These are phyloP conservation scores for Alligator mississippiensis DNA, from an alignment of 2,113 vertebrate species.

Conservation along the genomic window DNA sequence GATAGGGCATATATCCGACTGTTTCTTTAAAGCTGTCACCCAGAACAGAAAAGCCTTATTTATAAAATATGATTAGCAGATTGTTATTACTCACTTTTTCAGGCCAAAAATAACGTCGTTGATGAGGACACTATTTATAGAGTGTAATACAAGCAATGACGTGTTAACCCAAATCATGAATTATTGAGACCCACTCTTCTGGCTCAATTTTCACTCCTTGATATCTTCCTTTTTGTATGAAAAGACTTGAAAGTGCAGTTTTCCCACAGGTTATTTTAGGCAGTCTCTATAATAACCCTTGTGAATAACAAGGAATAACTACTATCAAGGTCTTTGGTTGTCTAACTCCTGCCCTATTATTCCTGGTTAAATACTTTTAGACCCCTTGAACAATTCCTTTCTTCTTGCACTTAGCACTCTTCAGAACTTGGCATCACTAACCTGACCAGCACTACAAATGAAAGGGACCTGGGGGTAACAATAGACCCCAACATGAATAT, in stretches of 20 bases:
- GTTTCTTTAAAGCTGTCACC: slow-evolving; percentile 56
- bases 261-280: background rate
- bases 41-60: slow-evolving; percentile 61
- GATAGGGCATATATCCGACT: background rate
- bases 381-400: background rate
- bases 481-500: no score
- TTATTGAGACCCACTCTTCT: slow-evolving; percentile 43
- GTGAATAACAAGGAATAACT: background rate
- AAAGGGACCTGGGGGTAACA: no score
- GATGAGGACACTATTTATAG: slow-evolving; percentile 30
- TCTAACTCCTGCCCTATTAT: background rate
- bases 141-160: slow-evolving; percentile 40
- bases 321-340: background rate
- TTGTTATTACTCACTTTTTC: slow-evolving; percentile 57
- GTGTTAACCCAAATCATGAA: slow-evolving; percentile 53
- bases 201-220: background rate
- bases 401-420: background rate
- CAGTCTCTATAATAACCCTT: background rate
- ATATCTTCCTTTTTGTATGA: slow-evolving; percentile 18
- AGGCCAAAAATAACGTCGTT: slow-evolving; percentile 51
- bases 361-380: background rate
- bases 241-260: background rate
- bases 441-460: background rate
- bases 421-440: background rate
- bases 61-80: slow-evolving; percentile 71